Evolutionary conservation across 2,888 invertebrate species (phyloP).

Genomic region (Exephanes ischioxanthus): DNA sequence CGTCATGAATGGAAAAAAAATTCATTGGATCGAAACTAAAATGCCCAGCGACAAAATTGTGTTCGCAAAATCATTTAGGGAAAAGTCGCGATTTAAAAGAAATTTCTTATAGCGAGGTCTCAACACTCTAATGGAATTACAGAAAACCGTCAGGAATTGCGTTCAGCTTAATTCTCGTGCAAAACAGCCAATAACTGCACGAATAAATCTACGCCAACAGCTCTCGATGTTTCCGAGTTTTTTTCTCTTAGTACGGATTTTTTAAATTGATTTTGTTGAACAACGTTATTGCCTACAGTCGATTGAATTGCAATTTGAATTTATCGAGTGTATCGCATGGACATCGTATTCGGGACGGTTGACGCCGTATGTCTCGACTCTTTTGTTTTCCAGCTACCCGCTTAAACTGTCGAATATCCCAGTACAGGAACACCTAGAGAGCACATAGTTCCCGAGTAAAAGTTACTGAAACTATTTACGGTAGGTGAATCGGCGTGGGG

Average conservation of each 20-base stretch:
- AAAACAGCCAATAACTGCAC: no score
- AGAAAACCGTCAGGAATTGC: no score
- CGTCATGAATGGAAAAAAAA: no score
- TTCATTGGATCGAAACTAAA: no score
- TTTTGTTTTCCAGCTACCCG: neutral
- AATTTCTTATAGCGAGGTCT: no score
- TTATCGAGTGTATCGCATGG: neutral
- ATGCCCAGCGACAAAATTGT: no score
- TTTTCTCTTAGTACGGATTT: neutral
- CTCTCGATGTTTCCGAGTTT: no score
- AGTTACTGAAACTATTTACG: slow-evolving; percentile 10
- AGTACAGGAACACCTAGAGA: neutral
- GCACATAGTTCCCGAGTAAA: neutral
- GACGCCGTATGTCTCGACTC: neutral
- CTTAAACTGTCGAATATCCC: neutral
- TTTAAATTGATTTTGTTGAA: neutral
- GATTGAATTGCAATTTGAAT: neutral
- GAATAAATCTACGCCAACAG: no score
- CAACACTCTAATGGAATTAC: no score
- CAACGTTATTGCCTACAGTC: neutral
- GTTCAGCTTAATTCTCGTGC: no score
- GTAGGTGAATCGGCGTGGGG: neutral
- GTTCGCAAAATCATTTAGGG: no score
- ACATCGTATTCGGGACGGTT: neutral
- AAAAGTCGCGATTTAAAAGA: no score